These are phyloP conservation scores for Ophioderma brevispina DNA, from an alignment of 35 echinoderm and acorn worm species.

Conservation along the genomic window DNA sequence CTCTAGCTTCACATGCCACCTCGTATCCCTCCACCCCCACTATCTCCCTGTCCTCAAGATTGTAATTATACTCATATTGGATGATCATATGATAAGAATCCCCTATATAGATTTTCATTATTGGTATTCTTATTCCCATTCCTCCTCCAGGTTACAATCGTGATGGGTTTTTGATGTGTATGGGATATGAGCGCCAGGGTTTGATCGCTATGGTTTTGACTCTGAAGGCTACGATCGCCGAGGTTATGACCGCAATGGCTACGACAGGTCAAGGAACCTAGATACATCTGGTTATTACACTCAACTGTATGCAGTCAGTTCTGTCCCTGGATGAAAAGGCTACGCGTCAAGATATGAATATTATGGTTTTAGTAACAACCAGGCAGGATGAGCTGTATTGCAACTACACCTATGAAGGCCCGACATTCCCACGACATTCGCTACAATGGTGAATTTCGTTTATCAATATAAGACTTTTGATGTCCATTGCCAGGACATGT, in stretches of 20 bases:
- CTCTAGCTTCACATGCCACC: too few species aligned
- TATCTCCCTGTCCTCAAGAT: too few species aligned
- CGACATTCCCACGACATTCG: conserved; percentile 49
- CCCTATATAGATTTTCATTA: too few species aligned
- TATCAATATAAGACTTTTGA: conserved; percentile 73
- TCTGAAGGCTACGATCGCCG: conserved; percentile 58
- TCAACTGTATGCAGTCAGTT: conserved; percentile 48
- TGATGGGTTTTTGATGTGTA: conserved; percentile 78
- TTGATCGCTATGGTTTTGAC: conserved; percentile 86
- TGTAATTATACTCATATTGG: too few species aligned
- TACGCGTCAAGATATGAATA: conserved; percentile 63
- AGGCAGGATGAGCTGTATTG: conserved; percentile 51
- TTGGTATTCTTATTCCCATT: too few species aligned
- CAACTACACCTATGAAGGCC: conserved; percentile 71
- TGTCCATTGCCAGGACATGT: conserved; percentile 69
- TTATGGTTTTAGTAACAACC: conserved; percentile 68
- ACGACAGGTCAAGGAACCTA: conserved; percentile 35
- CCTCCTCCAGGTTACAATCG: conserved; percentile 69
- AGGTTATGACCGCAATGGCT: conserved; percentile 72
- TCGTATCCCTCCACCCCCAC: too few species aligned
- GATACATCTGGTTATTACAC: conserved; percentile 70
- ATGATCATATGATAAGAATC: too few species aligned
- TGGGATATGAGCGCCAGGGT: conserved; percentile 66
- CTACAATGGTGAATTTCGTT: conserved; percentile 66
- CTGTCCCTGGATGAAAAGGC: conserved; percentile 69